Conservation (phyloP, 1,140 invertebrate species). For the Brachionus sp. region DNA sequence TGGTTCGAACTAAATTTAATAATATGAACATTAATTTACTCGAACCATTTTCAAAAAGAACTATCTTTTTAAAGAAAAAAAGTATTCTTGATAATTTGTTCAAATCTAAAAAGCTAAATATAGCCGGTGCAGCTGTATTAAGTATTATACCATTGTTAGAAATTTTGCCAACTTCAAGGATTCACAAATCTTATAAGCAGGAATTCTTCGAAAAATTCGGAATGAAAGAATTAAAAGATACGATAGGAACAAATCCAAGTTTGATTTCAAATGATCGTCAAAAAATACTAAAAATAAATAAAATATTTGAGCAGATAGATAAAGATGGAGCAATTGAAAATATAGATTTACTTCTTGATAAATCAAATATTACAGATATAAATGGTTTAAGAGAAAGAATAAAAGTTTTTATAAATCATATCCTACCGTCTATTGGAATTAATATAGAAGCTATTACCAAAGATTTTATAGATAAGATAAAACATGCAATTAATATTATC, state of each 20-base stretch:
- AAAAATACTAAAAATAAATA: neutral
- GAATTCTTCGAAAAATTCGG: conserved; percentile 32
- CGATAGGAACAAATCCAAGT: neutral
- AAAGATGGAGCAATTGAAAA: neutral
- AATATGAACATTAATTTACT: neutral
- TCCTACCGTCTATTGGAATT: neutral
- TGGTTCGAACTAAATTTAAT: neutral
- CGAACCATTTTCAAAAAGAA: conserved; percentile 22
- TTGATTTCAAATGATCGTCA: neutral
- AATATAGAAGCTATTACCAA: no score
- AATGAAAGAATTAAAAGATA: neutral
- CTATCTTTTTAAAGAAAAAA: conserved; percentile 19
- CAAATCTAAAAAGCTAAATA: neutral
- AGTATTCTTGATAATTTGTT: neutral
- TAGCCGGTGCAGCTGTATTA: neutral
- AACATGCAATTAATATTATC: no score
- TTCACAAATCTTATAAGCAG: neutral
- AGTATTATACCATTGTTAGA: conserved; percentile 3
- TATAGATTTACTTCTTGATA: neutral
- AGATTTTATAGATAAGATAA: no score
- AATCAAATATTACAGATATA: neutral
- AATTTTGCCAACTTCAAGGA: neutral
- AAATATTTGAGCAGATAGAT: neutral
- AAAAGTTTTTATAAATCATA: neutral
- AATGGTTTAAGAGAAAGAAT: neutral